These are phyloP conservation scores for Anolis sagrei DNA, from an alignment of 2,113 vertebrate genomes.

Conservation along the genomic window DNA sequence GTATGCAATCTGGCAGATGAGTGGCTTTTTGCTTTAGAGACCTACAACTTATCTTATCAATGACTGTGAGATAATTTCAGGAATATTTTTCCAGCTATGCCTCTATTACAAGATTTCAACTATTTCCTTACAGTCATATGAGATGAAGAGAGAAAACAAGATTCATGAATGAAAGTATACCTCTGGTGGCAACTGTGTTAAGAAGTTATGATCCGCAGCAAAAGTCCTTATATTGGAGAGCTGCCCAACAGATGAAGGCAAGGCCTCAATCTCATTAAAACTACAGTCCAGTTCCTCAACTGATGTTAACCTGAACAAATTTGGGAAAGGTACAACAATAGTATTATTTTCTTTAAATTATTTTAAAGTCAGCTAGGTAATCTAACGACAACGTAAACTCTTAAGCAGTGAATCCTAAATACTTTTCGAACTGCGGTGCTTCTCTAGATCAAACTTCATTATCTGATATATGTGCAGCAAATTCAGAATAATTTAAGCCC, in stretches of 20 bases:
- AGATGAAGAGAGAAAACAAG: background rate
- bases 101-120: background rate
- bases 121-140: constrained; percentile 1
- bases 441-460: background rate
- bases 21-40: background rate
- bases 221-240: constrained; percentile 91
- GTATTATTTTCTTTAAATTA: background rate
- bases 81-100: background rate
- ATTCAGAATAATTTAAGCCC: background rate
- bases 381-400: background rate
- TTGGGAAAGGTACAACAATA: background rate
- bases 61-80: background rate
- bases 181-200: constrained; percentile 90
- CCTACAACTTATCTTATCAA: background rate
- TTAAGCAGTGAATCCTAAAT: background rate
- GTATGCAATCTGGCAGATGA: background rate
- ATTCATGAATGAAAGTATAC: constrained; percentile 67
- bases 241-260: constrained; percentile 90
- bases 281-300: constrained; percentile 97
- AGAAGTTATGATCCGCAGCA: constrained; percentile 97
- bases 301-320: constrained; percentile 78
- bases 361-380: background rate
- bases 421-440: background rate
- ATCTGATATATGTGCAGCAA: background rate
- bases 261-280: constrained; percentile 95